Percentiles rank a stretch among this genome's conserved stretches.
These are phyloP conservation scores for Cheirogaleus medius DNA, from an alignment of 2,113 vertebrate genomes.

Conservation along the genomic window DNA sequence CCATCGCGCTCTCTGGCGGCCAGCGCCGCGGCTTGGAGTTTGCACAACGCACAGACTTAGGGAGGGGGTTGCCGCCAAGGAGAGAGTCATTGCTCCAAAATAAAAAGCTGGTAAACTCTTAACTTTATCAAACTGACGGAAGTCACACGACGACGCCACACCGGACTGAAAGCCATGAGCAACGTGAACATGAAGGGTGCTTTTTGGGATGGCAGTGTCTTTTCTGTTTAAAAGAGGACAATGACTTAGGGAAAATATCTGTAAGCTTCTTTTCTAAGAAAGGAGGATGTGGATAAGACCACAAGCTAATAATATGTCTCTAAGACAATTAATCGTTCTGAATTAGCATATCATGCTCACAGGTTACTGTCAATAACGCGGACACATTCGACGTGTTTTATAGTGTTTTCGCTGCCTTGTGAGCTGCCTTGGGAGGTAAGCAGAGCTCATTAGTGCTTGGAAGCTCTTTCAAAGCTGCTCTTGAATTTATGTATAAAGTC, in stretches of 20 bases:
- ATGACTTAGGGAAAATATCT: slow-evolving; percentile 1
- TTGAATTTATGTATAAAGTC: rapidly evolving
- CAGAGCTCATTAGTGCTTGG: rapidly evolving
- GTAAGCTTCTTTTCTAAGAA: not conserved
- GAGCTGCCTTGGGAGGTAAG: not conserved
- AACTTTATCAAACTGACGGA: slow-evolving; percentile 64
- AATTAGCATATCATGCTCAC: not conserved
- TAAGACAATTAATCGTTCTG: not conserved
- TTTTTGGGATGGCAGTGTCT: not conserved
- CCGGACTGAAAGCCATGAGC: not conserved
- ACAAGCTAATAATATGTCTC: not conserved
- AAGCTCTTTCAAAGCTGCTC: not conserved
- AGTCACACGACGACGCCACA: not conserved
- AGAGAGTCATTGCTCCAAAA: slow-evolving; percentile 50
- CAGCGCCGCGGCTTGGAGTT: slow-evolving; percentile 59
- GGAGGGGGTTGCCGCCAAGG: slow-evolving; percentile 45
- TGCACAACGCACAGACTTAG: slow-evolving; percentile 44
- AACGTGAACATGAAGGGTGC: not conserved
- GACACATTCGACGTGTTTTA: rapidly evolving
- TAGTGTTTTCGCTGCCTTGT: rapidly evolving
- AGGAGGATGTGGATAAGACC: not conserved
- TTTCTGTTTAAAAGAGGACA: not conserved
- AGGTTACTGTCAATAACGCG: no score
- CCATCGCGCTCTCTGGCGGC: slow-evolving; percentile 44
- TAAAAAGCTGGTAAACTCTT: slow-evolving; percentile 68